Evolutionary conservation across 2,113 vertebrate genomes (phyloP).

Genomic region (Heterotilapia buettikoferi): DNA sequence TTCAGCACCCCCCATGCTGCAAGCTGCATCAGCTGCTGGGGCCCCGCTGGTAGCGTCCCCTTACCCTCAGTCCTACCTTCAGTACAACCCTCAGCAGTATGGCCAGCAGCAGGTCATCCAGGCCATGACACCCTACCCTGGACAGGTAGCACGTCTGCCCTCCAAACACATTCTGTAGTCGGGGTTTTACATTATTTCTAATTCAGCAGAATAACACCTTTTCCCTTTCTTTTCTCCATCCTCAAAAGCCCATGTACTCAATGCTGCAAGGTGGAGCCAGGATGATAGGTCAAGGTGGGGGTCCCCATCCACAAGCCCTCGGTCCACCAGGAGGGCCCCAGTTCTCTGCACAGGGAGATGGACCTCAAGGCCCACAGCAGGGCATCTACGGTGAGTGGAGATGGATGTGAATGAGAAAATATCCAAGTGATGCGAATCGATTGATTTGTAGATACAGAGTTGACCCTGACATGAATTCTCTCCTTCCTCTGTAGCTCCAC

Average conservation of each 20-base stretch:
- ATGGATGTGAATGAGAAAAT: background rate
- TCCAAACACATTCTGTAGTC: background rate
- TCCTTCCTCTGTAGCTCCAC: conserved; percentile 69
- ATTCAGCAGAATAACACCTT: background rate
- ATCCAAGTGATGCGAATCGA: background rate
- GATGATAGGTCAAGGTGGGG: conserved; percentile 83
- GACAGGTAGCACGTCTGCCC: conserved; percentile 69
- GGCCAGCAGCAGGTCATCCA: conserved; percentile 86
- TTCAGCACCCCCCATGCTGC: conserved; percentile 80
- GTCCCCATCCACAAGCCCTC: conserved; percentile 79
- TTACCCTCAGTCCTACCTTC: conserved; percentile 83
- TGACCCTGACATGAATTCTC: background rate
- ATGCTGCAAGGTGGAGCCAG: conserved; percentile 85
- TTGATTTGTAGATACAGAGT: background rate
- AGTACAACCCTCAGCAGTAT: conserved; percentile 87
- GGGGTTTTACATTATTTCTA: background rate
- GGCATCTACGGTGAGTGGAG: conserved; percentile 82
- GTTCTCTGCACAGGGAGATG: conserved; percentile 80
- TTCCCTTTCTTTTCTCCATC: background rate
- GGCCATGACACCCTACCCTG: conserved; percentile 83
- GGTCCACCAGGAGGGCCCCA: conserved; percentile 84
- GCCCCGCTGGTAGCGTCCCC: conserved; percentile 84
- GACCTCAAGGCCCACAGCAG: conserved; percentile 78
- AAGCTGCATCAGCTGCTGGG: conserved; percentile 82
- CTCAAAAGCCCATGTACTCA: conserved; percentile 73